These are phyloP conservation scores for Vidua macroura DNA, from an alignment of 2,113 vertebrate species.

Conservation along the genomic window DNA sequence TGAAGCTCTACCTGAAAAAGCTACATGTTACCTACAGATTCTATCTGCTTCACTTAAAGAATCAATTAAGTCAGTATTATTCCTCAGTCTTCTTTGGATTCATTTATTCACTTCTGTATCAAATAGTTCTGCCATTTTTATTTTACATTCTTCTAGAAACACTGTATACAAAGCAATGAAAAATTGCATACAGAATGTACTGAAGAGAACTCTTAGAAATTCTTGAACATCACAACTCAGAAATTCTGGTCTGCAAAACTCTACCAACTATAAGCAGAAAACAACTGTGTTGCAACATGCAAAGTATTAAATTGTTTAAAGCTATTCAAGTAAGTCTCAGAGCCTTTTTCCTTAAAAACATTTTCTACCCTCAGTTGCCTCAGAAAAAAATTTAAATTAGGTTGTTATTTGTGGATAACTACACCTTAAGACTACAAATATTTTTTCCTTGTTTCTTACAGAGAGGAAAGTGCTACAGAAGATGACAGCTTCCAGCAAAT, in stretches of 20 bases:
- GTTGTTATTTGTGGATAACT: not conserved
- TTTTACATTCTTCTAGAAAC: conserved; percentile 20
- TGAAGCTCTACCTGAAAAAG: not conserved
- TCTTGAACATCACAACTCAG: not conserved
- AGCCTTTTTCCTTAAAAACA: not conserved
- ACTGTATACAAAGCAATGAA: conserved; percentile 13
- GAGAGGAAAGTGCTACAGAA: not conserved
- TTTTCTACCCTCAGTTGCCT: not conserved
- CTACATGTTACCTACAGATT: not conserved
- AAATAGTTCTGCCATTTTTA: not conserved
- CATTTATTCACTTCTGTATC: not conserved
- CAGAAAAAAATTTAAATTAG: not conserved
- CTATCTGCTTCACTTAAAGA: not conserved
- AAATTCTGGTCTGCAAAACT: conserved; percentile 31
- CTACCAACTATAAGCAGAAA: not conserved
- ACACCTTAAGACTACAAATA: not conserved
- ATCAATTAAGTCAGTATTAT: not conserved
- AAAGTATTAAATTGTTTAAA: not conserved
- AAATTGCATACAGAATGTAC: not conserved
- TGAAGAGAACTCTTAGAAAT: not conserved
- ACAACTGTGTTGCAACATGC: not conserved
- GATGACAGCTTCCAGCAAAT: conserved; percentile 4
- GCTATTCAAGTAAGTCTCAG: not conserved
- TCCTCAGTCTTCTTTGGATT: not conserved
- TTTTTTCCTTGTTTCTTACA: not conserved